phyloP scores from a whole-genome alignment of 2,797 vertebrate genomes.

The Sebastiscus tertius region DNA sequence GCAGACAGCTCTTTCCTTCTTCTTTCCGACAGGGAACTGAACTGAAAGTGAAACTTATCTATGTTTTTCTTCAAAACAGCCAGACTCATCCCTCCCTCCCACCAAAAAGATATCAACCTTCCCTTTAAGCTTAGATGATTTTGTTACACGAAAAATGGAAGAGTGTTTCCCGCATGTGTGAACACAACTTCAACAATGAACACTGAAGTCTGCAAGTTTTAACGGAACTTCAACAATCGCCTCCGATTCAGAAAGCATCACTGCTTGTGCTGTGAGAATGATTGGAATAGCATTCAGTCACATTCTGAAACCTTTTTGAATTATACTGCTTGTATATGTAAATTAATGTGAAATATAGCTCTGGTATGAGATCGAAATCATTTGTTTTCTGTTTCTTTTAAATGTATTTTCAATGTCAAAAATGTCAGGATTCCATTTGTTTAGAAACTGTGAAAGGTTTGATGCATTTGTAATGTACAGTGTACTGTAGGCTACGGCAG shows the following conservation, averaged over 20 bases:
- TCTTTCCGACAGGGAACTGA: no score
- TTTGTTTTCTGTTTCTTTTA: neutral
- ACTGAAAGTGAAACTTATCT: no score
- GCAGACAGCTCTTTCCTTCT: no score
- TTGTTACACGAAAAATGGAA: neutral
- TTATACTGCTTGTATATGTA: neutral
- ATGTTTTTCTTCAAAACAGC: no score
- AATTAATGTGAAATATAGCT: neutral
- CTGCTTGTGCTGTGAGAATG: neutral
- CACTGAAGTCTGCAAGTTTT: neutral
- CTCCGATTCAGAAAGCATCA: neutral
- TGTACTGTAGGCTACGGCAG: no score
- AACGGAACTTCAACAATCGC: neutral
- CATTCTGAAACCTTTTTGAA: neutral
- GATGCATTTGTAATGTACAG: constrained; percentile 11
- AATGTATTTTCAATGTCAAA: neutral
- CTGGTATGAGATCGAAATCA: neutral
- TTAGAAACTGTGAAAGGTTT: neutral
- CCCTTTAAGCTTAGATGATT: neutral
- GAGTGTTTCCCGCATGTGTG: neutral
- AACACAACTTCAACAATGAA: neutral
- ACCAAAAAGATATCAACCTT: neutral
- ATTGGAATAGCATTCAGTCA: constrained; percentile 1
- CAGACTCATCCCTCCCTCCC: no score
- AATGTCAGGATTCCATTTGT: neutral